Evolutionary conservation across 2,797 vertebrate genomes (phyloP), one percentile per base, ranked within the genome.

Genomic region (Chiroxiphia lanceolata): DNA sequence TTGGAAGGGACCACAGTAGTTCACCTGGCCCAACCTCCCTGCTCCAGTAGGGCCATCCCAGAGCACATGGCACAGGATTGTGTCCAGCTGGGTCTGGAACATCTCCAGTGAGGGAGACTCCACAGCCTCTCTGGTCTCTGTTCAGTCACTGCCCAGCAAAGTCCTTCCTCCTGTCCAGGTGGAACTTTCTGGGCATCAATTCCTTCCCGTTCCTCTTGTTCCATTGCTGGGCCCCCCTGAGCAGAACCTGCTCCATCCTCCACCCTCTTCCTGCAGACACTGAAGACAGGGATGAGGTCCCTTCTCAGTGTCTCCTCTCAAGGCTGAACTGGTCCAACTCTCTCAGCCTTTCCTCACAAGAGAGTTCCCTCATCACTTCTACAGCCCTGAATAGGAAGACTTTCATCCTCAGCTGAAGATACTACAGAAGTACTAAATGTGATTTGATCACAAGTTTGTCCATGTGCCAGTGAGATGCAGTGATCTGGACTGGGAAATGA

Each of bases 171-270:
- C 6, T 51, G 27, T 51, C 27, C 27, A 29, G 45, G 29, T 34
- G 17, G n/a, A 71, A 23, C 21, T 40, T 64, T 1, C 8, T 51
- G 72, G 8, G 19, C 38, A 50, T 9, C 33, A 51, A 8, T 44
- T 64, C 33, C 42, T 70, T 23, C 36, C 29, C 0, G 0, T 40
- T 51, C 29, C 25, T 51, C 36, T 8, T 15, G 50, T 29, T 6
- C 18, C 44, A 10, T 1, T 1, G 12, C 2, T 59, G 20, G 16
- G 5, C 6, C 8, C 4, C 27, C 9, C 0, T 0, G 17, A n/a
- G 44, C 71, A 83, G 50, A 83, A 51, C 44, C 23, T 57, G 11
- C 10, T 6, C 57, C 57, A 8, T 1, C 11, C 20, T 51, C 57
- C 45, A 38, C 8, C 57, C 44, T 8, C 12, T 29, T 65, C 13